phyloP scores from a whole-genome alignment of 1,140 invertebrate species.

The Hyphantria cunea region DNA sequence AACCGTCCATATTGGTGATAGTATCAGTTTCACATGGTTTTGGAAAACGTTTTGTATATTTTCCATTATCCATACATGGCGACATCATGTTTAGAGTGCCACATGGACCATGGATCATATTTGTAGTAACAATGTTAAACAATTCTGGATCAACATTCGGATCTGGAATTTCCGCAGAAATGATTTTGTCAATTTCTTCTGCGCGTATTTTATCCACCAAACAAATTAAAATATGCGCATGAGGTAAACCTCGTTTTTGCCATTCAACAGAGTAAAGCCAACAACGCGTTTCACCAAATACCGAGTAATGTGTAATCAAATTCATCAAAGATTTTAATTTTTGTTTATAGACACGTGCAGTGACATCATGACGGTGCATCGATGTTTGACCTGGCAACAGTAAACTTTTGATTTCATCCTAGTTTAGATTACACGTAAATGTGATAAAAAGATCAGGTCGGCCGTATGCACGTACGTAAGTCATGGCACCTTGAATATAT shows the following conservation, averaged over 20 bases:
- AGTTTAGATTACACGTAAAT: too few species aligned
- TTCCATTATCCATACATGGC: slow-evolving; percentile 15
- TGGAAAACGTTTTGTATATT: slow-evolving; percentile 36
- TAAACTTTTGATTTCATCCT: too few species aligned
- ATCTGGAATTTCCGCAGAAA: slow-evolving; percentile 7
- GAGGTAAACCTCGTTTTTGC: too few species aligned
- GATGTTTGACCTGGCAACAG: slow-evolving; percentile 10
- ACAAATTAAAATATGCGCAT: slow-evolving; percentile 19
- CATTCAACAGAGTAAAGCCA: slow-evolving; percentile 11
- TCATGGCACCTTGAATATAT: slow-evolving; percentile 59
- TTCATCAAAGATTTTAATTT: slow-evolving; percentile 6
- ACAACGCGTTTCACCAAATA: background rate
- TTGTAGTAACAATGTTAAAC: background rate
- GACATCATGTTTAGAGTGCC: slow-evolving; percentile 10
- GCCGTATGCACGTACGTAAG: background rate
- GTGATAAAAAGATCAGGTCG: too few species aligned
- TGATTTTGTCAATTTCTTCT: slow-evolving; percentile 1
- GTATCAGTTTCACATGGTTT: slow-evolving; percentile 31
- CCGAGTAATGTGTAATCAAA: background rate
- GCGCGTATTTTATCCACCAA: slow-evolving; percentile 3
- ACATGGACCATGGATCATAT: slow-evolving; percentile 23
- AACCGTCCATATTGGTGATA: slow-evolving; percentile 34
- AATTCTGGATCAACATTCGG: background rate
- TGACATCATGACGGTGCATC: slow-evolving; percentile 10
- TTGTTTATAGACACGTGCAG: slow-evolving; percentile 10